Conservation (phyloP, 2,113 vertebrate species). For the Cyanoderma ruficeps region DNA sequence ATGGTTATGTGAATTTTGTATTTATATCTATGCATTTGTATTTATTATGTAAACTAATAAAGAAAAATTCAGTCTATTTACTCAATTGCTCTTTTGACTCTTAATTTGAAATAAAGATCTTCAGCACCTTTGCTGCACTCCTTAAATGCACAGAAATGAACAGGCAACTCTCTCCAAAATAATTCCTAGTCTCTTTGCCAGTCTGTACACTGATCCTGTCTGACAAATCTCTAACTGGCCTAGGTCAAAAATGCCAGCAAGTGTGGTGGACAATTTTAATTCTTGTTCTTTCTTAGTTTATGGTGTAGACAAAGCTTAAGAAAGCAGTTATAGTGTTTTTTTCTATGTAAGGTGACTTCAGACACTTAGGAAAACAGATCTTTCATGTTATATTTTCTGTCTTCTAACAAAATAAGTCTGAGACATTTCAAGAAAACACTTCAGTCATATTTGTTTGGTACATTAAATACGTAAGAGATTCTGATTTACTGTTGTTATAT, state of each 20-base stretch:
- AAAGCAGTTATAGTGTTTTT: background rate
- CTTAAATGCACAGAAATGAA: background rate
- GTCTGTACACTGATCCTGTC: background rate
- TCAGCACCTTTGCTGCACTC: background rate
- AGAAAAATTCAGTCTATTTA: background rate
- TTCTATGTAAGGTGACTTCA: background rate
- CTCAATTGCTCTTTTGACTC: background rate
- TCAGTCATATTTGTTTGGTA: background rate
- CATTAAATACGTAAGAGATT: background rate
- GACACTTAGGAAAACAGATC: background rate
- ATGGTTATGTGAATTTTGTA: background rate
- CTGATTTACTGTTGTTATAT: background rate
- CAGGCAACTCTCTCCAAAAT: background rate
- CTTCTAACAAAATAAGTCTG: background rate
- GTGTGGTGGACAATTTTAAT: background rate
- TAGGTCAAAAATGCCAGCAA: background rate
- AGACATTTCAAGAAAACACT: background rate
- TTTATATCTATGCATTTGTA: background rate
- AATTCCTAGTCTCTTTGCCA: background rate
- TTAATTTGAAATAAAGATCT: background rate
- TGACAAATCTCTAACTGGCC: background rate
- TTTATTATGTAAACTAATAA: background rate
- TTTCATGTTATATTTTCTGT: background rate
- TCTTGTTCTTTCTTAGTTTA: background rate
- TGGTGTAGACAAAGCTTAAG: background rate